phyloP scores from a whole-genome alignment of 2,888 invertebrate genomes.

The Drosophila lutescens region DNA sequence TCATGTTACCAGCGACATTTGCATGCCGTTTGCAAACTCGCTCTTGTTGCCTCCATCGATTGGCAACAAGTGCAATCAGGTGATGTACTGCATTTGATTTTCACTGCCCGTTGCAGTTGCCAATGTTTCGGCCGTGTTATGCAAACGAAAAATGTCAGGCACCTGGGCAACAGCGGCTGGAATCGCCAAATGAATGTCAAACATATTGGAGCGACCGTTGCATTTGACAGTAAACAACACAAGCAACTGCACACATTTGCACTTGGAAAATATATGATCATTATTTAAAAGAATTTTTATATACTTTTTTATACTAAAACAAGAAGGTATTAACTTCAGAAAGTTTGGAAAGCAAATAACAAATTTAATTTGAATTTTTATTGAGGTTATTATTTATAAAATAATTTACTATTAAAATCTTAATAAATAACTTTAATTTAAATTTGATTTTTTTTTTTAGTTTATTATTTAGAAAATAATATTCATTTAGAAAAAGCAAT shows the following conservation, averaged over 20 bases:
- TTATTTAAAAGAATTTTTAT: too few relatives aligned
- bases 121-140: constrained; percentile 54
- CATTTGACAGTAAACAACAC: constrained; percentile 67
- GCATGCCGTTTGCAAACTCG: constrained; percentile 50
- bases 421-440: too few relatives aligned
- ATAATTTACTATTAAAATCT: too few relatives aligned
- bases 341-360: too few relatives aligned
- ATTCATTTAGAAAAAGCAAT: too few relatives aligned
- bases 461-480: too few relatives aligned
- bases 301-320: too few relatives aligned
- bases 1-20: constrained; percentile 61
- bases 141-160: constrained; percentile 76
- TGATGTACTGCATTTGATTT: constrained; percentile 73
- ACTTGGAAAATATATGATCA: neutral
- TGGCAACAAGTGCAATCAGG: constrained; percentile 70
- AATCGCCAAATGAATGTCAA: constrained; percentile 70
- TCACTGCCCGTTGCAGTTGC: constrained; percentile 52
- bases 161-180: constrained; percentile 72
- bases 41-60: constrained; percentile 46
- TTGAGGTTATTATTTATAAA: too few relatives aligned
- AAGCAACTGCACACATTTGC: constrained; percentile 20
- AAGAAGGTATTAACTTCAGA: too few relatives aligned
- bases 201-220: constrained; percentile 72
- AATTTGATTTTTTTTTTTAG: too few relatives aligned
- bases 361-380: too few relatives aligned